phyloP scores from a whole-genome alignment of 1,140 invertebrate genomes.

The Solen grandis region DNA sequence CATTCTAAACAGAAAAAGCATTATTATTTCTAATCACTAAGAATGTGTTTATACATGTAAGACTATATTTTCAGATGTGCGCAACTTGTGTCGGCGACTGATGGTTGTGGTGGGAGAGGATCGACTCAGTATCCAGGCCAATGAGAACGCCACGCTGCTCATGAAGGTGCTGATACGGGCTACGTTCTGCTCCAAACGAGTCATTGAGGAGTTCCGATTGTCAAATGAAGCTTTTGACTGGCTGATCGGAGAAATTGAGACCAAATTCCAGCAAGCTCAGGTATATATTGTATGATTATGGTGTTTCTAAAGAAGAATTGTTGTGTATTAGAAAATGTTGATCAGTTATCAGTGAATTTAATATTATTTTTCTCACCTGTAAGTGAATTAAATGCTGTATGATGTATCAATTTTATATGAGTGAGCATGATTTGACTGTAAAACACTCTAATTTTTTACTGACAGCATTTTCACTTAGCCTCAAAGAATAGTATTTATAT shows the following conservation, averaged over 20 bases:
- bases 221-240: constrained; percentile 99
- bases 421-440: background rate
- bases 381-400: too few relatives aligned
- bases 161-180: constrained; percentile 98
- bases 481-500: too few relatives aligned
- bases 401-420: background rate
- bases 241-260: constrained; percentile 99
- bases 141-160: constrained; percentile 98
- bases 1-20: too few relatives aligned
- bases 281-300: too few relatives aligned
- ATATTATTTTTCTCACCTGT: too few relatives aligned
- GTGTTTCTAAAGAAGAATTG: too few relatives aligned
- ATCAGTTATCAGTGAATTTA: too few relatives aligned
- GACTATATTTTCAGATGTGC: constrained; percentile 75
- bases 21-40: too few relatives aligned
- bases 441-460: constrained; percentile 19
- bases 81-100: constrained; percentile 77
- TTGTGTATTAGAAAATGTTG: too few relatives aligned
- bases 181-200: constrained; percentile 91
- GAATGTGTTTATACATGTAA: too few relatives aligned
- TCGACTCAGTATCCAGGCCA: constrained; percentile 96
- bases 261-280: constrained; percentile 98
- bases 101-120: constrained; percentile 94
- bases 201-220: constrained; percentile 97
- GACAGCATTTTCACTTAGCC: too few relatives aligned